These are phyloP conservation scores for Caenorhabditis afra DNA, from an alignment of 2,888 invertebrate genomes.

Conservation along the genomic window DNA sequence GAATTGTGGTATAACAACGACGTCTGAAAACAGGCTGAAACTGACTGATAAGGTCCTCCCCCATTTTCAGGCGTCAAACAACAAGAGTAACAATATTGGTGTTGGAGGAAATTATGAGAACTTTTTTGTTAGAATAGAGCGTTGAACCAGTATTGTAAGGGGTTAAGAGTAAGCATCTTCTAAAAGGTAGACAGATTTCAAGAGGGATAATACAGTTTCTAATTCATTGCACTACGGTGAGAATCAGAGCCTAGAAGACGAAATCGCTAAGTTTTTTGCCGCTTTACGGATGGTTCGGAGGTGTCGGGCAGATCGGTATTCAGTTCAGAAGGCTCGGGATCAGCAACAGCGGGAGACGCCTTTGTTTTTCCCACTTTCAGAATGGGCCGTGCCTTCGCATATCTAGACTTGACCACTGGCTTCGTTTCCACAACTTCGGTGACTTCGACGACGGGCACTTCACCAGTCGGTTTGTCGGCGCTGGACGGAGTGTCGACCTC, in stretches of 20 bases:
- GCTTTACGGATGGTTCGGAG: constrained; percentile 21
- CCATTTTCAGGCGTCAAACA: constrained; percentile 24
- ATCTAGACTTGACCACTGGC: constrained; percentile 44
- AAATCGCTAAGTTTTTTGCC: constrained; percentile 3
- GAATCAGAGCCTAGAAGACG: neutral
- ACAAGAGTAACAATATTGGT: constrained; percentile 14
- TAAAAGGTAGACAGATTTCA: neutral
- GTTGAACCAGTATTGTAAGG: constrained; percentile 37
- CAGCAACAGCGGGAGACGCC: neutral
- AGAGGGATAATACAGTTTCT: neutral
- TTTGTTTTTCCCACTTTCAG: constrained; percentile 16
- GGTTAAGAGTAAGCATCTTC: neutral
- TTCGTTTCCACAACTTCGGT: neutral
- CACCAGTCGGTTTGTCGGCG: neutral
- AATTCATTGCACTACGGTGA: neutral
- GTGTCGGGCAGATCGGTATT: neutral
- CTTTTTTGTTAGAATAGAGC: constrained; percentile 32
- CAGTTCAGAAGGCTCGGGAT: neutral
- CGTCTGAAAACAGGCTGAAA: constrained; percentile 1
- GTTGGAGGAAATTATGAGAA: constrained; percentile 14
- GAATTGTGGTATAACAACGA: constrained; percentile 19
- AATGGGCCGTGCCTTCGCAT: constrained; percentile 37
- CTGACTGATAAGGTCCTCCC: neutral
- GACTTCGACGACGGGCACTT: neutral
- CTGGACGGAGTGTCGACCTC: too few relatives aligned